phyloP scores from a whole-genome alignment of 2,113 vertebrate genomes.

The Trochalopteron elliotii region DNA sequence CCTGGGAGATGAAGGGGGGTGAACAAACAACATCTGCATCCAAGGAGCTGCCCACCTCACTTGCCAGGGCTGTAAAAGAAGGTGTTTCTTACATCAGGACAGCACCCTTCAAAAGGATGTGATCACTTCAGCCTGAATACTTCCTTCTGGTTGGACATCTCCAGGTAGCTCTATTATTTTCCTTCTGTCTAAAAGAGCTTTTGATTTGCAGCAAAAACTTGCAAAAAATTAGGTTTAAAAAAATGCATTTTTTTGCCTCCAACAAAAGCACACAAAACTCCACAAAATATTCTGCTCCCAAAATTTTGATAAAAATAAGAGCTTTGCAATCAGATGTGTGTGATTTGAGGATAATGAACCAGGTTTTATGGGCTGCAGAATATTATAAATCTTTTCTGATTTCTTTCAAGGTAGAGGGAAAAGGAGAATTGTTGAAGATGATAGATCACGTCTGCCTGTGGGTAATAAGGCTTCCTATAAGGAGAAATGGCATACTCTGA shows the following conservation, averaged over 20 bases:
- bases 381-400: slow-evolving; percentile 10
- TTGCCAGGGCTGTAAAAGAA: not conserved
- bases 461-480: slow-evolving; percentile 8
- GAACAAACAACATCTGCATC: not conserved
- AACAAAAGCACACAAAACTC: not conserved
- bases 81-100: not conserved
- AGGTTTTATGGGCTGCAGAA: not conserved
- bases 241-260: not conserved
- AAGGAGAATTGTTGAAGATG: not conserved
- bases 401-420: not conserved
- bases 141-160: not conserved
- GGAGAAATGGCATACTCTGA: not conserved
- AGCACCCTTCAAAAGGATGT: not conserved
- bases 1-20: not conserved
- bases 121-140: not conserved
- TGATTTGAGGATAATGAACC: slow-evolving; percentile 13
- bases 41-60: not conserved
- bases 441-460: slow-evolving; percentile 15
- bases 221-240: not conserved
- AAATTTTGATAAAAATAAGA: not conserved
- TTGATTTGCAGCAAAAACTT: not conserved
- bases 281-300: not conserved
- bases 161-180: not conserved
- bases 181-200: not conserved
- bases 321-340: not conserved